Evolutionary conservation across 2,113 vertebrate species (phyloP).

Genomic region (Lampris megalopsis): DNA sequence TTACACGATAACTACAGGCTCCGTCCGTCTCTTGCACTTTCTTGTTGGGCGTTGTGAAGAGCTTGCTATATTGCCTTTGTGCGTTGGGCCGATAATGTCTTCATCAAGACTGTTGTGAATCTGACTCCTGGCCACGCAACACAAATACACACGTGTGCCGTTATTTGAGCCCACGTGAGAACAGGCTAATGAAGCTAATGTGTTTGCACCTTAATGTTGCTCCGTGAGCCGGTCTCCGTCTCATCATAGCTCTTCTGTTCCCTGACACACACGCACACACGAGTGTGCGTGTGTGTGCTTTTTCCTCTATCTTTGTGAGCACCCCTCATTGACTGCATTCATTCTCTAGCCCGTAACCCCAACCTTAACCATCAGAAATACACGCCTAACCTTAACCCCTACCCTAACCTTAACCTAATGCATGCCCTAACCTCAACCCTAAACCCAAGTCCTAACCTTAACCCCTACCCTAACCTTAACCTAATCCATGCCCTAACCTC

Average conservation of each 20-base stretch:
- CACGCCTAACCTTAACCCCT: no score
- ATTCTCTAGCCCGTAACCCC: no score
- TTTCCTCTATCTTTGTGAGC: no score
- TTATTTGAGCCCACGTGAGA: slow-evolving; percentile 49
- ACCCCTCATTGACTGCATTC: no score
- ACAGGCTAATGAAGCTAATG: slow-evolving; percentile 66
- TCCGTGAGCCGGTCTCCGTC: slow-evolving; percentile 22
- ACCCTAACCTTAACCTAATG: no score
- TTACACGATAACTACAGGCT: not conserved
- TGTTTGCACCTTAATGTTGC: slow-evolving; percentile 51
- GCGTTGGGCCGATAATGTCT: slow-evolving; percentile 17
- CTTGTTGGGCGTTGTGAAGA: not conserved
- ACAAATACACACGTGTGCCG: slow-evolving; percentile 42
- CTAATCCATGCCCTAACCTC: no score
- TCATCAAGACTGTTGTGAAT: slow-evolving; percentile 13
- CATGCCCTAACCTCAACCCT: no score
- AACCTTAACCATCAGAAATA: no score
- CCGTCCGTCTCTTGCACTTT: slow-evolving; percentile 5
- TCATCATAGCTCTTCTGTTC: not conserved
- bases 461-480: no score
- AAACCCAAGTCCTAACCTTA: no score
- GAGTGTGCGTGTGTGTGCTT: no score
- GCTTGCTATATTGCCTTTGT: slow-evolving; percentile 10
- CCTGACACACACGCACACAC: slow-evolving; percentile 2
- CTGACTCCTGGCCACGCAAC: slow-evolving; percentile 34